Conservation (phyloP, 1,140 invertebrate species). For the Zaprionus gabonicus region DNA sequence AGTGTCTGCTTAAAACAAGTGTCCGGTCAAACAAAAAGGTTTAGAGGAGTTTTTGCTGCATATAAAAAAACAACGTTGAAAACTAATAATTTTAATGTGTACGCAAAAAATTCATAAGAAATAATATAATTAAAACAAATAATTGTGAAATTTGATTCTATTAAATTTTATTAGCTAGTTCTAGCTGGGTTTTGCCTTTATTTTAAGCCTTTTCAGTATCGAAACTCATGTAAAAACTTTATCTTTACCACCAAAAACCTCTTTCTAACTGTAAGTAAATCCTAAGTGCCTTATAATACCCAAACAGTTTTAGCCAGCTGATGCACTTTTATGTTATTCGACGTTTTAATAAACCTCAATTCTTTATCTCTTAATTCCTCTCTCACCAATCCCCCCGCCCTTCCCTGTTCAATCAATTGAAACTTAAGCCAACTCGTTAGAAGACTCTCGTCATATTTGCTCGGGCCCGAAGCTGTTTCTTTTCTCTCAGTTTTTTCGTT, state of each 20-base stretch:
- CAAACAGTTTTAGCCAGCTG: neutral
- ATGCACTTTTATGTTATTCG: neutral
- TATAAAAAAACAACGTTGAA: too few relatives aligned
- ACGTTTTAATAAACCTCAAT: neutral
- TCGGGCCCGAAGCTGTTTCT: neutral
- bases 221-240: too few relatives aligned
- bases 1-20: too few relatives aligned
- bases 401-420: constrained; percentile 17
- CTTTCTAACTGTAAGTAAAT: too few relatives aligned
- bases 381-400: too few relatives aligned
- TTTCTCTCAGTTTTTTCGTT: neutral
- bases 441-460: constrained; percentile 14
- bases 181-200: too few relatives aligned
- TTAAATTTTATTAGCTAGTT: neutral
- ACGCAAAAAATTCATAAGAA: too few relatives aligned
- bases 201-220: too few relatives aligned
- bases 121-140: neutral
- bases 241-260: too few relatives aligned
- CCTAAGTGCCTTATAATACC: neutral
- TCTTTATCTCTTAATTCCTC: neutral
- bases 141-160: neutral
- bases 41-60: too few relatives aligned
- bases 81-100: too few relatives aligned
- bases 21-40: too few relatives aligned
- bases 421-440: constrained; percentile 1